phyloP scores from a whole-genome alignment of 2,113 vertebrate species.

The Cyprinodon tularosa region DNA sequence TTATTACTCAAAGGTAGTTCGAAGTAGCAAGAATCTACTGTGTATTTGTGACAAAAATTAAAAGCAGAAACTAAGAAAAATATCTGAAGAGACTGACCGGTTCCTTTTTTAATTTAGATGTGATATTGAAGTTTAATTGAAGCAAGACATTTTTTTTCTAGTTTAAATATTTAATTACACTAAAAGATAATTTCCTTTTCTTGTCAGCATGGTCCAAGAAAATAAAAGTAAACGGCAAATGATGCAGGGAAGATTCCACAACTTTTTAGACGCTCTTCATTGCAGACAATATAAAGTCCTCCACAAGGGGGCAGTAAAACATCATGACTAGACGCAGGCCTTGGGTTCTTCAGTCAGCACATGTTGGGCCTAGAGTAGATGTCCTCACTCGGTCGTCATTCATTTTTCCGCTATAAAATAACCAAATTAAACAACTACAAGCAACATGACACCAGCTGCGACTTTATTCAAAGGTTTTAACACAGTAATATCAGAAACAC shows the following conservation, averaged over 20 bases:
- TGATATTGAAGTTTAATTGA: too few species aligned
- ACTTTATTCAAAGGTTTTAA: constrained; percentile 82
- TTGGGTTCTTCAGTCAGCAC: neutral
- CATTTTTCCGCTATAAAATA: constrained; percentile 9
- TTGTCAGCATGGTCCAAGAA: too few species aligned
- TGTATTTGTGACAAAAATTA: neutral
- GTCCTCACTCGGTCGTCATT: neutral
- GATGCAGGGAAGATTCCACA: neutral
- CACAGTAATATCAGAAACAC: constrained; percentile 78
- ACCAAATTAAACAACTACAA: constrained; percentile 51
- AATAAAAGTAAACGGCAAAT: neutral
- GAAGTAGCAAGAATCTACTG: neutral
- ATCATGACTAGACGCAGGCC: neutral
- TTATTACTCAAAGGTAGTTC: too few species aligned
- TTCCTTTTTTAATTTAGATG: too few species aligned
- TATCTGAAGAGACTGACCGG: too few species aligned
- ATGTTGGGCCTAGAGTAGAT: neutral
- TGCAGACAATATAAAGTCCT: neutral
- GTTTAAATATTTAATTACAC: neutral
- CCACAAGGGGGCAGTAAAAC: constrained; percentile 61
- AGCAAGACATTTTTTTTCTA: too few species aligned
- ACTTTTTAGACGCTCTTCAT: neutral
- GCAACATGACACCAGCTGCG: constrained; percentile 69
- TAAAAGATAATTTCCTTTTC: neutral
- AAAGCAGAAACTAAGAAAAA: neutral